Evolutionary conservation across 2,113 vertebrate genomes (phyloP).

Genomic region (Gasterosteus nipponicus): DNA sequence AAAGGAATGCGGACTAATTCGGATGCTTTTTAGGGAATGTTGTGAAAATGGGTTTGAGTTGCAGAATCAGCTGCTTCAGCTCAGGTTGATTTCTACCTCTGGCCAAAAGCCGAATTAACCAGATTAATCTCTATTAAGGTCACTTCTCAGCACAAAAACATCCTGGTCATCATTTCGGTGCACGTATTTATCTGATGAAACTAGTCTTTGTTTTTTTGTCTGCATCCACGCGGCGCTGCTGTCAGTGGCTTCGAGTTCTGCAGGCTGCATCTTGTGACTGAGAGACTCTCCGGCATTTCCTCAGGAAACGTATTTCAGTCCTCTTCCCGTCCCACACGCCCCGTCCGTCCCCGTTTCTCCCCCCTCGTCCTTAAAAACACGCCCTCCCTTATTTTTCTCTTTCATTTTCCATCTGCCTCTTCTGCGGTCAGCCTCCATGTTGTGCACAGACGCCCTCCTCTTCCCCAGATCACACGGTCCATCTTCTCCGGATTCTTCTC

Average conservation of each 20-base stretch:
- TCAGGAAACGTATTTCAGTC: constrained; percentile 51
- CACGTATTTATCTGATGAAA: too few relatives aligned
- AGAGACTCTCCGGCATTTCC: constrained; percentile 65
- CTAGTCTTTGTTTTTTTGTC: too few relatives aligned
- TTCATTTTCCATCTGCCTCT: background rate
- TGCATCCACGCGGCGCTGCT: background rate
- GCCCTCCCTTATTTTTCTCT: background rate
- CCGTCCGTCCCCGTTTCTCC: background rate
- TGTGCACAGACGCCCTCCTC: background rate
- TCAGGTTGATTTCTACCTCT: background rate
- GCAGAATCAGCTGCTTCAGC: background rate
- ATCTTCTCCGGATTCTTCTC: background rate
- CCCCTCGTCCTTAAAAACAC: constrained; percentile 9
- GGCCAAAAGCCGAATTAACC: background rate
- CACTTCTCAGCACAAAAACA: background rate
- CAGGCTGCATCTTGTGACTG: constrained; percentile 27
- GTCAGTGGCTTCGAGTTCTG: background rate
- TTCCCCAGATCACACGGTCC: background rate
- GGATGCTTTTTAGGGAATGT: background rate
- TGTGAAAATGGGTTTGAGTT: background rate
- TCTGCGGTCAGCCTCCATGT: background rate
- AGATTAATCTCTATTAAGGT: constrained; percentile 2
- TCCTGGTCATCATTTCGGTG: too few relatives aligned
- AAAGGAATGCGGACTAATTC: background rate
- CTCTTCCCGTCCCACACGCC: constrained; percentile 2